These are phyloP conservation scores for Salmo trutta DNA, from an alignment of 2,797 vertebrate species.

Conservation along the genomic window DNA sequence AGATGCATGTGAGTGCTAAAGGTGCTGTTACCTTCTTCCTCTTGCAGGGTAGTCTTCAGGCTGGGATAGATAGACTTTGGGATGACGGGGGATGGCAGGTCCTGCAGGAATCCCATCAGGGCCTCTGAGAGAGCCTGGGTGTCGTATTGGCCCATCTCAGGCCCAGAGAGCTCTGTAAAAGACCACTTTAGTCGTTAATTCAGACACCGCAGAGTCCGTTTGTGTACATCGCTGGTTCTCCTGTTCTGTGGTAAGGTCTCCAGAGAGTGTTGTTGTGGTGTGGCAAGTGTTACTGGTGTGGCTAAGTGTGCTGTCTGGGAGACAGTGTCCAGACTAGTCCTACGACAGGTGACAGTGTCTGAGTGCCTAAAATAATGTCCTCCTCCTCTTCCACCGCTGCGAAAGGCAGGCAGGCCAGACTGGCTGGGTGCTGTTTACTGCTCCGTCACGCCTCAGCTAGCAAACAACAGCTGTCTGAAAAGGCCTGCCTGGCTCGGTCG, in stretches of 20 bases:
- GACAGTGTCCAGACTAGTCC: slow-evolving; percentile 70
- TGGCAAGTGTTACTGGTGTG: slow-evolving; percentile 32
- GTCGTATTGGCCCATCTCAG: slow-evolving; percentile 74
- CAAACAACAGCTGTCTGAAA: slow-evolving; percentile 67
- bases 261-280: slow-evolving; percentile 47
- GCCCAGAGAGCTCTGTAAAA: slow-evolving; percentile 74
- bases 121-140: slow-evolving; percentile 66
- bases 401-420: slow-evolving; percentile 39
- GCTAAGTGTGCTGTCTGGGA: slow-evolving; percentile 53
- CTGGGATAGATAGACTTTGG: slow-evolving; percentile 65
- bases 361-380: slow-evolving; percentile 73
- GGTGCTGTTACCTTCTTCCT: slow-evolving; percentile 59
- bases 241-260: slow-evolving; percentile 38
- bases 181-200: slow-evolving; percentile 13
- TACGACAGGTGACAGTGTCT: slow-evolving; percentile 75
- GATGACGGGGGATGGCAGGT: slow-evolving; percentile 74
- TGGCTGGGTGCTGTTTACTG: slow-evolving; percentile 47
- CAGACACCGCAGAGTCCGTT: no score
- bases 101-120: slow-evolving; percentile 75
- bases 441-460: slow-evolving; percentile 55
- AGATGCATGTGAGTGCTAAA: not conserved
- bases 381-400: slow-evolving; percentile 60
- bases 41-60: slow-evolving; percentile 59
- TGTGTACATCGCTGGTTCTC: slow-evolving; percentile 21
- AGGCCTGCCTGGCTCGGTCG: slow-evolving; percentile 55